Evolutionary conservation across 2,113 vertebrate species (phyloP).

Genomic region (Muntiacus muntjak): DNA sequence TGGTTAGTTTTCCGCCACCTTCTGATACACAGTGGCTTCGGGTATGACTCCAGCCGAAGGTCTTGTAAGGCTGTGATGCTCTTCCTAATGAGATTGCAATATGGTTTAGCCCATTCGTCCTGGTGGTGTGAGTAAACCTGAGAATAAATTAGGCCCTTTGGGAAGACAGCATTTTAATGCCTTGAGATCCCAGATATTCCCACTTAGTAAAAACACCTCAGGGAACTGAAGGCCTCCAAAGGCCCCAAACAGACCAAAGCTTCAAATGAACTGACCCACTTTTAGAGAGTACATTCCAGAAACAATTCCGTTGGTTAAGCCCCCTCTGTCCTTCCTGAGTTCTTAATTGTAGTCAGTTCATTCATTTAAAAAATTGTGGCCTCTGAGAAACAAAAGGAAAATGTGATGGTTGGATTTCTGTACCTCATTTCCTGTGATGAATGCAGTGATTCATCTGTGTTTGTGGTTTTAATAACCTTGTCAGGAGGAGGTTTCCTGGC

Average conservation of each 20-base stretch:
- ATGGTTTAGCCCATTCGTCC: slow-evolving; percentile 31
- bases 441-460: not conserved
- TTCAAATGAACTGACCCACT: slow-evolving; percentile 33
- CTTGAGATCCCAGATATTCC: slow-evolving; percentile 42
- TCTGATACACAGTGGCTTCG: not conserved
- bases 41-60: not conserved
- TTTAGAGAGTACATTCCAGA: not conserved
- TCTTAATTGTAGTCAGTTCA: not conserved
- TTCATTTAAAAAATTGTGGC: not conserved
- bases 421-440: not conserved
- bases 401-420: not conserved
- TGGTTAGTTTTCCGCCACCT: not conserved
- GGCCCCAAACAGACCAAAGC: not conserved
- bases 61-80: not conserved
- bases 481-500: not conserved
- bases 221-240: slow-evolving; percentile 22
- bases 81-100: slow-evolving; percentile 34
- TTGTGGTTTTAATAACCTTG: not conserved
- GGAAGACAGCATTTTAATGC: slow-evolving; percentile 54
- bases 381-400: slow-evolving; percentile 7
- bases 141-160: slow-evolving; percentile 52
- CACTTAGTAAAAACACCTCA: slow-evolving; percentile 52
- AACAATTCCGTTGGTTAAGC: not conserved
- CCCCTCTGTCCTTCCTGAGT: not conserved
- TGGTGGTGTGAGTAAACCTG: not conserved